These are phyloP conservation scores for Psammodynastes pulverulentus DNA, from an alignment of 2,113 vertebrate species.

Conservation along the genomic window DNA sequence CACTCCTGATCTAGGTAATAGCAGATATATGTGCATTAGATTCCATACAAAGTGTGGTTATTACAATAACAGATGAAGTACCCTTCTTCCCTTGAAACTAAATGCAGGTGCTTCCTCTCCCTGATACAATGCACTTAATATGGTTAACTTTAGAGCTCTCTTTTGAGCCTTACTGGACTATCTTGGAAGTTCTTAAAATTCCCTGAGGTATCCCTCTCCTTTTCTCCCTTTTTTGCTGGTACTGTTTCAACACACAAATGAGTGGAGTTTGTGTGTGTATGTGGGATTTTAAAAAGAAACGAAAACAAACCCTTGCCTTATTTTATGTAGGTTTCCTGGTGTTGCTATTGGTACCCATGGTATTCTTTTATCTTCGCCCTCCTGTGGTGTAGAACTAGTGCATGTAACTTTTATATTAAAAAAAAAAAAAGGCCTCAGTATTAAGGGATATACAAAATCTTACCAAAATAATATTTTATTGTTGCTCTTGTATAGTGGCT, in stretches of 20 bases:
- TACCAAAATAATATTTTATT: constrained; percentile 35
- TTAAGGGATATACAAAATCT: constrained; percentile 27
- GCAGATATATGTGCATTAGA: neutral
- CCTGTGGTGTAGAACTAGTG: constrained; percentile 23
- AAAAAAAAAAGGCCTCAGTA: constrained; percentile 19
- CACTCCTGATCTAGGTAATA: neutral
- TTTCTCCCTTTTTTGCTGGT: neutral
- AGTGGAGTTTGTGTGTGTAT: neutral
- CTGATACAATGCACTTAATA: constrained; percentile 4
- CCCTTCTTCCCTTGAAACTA: neutral
- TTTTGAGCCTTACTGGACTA: neutral
- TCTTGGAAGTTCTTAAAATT: neutral
- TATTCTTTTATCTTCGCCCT: neutral
- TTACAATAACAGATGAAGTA: neutral
- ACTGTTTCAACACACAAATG: constrained; percentile 1
- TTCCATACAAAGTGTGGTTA: neutral
- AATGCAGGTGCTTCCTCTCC: neutral
- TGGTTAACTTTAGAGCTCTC: neutral
- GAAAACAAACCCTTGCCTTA: neutral
- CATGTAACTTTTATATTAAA: constrained; percentile 36
- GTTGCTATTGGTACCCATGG: neutral
- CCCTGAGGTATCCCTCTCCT: neutral
- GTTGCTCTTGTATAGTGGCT: constrained; percentile 13
- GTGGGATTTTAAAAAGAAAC: neutral
- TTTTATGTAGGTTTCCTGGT: constrained; percentile 8